Conservation (phyloP, 2,797 vertebrate species). For the Gymnothorax javanicus region DNA sequence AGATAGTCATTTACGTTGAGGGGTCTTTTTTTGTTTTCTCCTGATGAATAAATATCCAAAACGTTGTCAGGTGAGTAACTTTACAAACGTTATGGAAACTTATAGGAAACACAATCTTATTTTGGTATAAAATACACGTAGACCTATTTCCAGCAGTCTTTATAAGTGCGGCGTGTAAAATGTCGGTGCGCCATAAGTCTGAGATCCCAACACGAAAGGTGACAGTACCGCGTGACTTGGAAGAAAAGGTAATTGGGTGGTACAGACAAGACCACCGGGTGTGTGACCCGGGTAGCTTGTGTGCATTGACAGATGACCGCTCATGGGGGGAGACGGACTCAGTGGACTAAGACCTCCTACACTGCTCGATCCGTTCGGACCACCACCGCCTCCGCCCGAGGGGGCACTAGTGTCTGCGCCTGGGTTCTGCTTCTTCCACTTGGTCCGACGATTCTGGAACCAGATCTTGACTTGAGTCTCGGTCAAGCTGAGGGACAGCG, state of each 20-base stretch:
- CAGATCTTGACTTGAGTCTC: conserved; percentile 96
- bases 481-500: conserved; percentile 88
- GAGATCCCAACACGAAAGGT: conserved; percentile 93
- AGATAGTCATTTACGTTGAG: conserved; percentile 32
- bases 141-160: conserved; percentile 42
- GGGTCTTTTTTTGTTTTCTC: conserved; percentile 20
- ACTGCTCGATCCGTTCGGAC: conserved; percentile 54
- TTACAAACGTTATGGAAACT: conserved; percentile 26
- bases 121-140: conserved; percentile 22
- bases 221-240: conserved; percentile 90
- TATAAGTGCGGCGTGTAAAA: conserved; percentile 97
- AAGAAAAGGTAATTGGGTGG: conserved; percentile 91
- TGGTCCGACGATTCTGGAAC: conserved; percentile 94
- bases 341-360: conserved; percentile 87
- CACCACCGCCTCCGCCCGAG: conserved; percentile 66
- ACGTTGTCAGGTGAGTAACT: conserved; percentile 12
- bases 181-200: conserved; percentile 89
- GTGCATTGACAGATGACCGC: conserved; percentile 87
- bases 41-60: conserved; percentile 23
- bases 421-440: conserved; percentile 96
- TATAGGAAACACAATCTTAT: conserved; percentile 26
- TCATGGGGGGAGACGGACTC: conserved; percentile 89
- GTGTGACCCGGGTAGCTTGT: conserved; percentile 80
- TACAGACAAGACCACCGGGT: conserved; percentile 84
- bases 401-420: conserved; percentile 93